These are phyloP conservation scores for Sebastes diaconus DNA, from an alignment of 2,797 vertebrate genomes.

Conservation along the genomic window DNA sequence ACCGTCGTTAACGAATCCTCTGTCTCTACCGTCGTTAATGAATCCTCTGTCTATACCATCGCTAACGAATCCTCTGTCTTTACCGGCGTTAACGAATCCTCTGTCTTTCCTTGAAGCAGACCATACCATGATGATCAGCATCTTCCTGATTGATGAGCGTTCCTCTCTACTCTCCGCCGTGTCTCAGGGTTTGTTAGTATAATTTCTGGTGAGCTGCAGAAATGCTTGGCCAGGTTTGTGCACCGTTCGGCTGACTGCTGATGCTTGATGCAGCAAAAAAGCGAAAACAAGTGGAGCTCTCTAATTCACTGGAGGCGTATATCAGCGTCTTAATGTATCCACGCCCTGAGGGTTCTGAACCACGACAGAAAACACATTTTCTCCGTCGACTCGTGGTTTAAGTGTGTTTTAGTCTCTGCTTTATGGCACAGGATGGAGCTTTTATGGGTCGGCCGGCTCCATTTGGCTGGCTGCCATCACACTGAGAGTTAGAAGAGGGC, in stretches of 20 bases:
- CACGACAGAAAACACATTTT: slow-evolving; percentile 58
- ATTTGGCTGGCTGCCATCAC: slow-evolving; percentile 63
- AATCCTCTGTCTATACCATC: too few species aligned
- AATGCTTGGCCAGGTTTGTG: not conserved
- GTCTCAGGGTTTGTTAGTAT: not conserved
- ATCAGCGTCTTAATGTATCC: slow-evolving; percentile 54
- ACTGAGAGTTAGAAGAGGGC: slow-evolving; percentile 19
- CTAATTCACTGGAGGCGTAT: slow-evolving; percentile 24
- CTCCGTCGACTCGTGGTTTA: slow-evolving; percentile 48
- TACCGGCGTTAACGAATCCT: too few species aligned
- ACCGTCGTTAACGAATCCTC: too few species aligned
- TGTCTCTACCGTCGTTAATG: too few species aligned
- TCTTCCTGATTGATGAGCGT: not conserved
- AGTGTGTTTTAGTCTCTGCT: slow-evolving; percentile 69
- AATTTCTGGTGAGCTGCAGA: not conserved
- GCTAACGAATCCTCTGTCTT: too few species aligned
- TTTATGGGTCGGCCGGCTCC: slow-evolving; percentile 56
- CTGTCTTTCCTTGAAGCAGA: too few species aligned
- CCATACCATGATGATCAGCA: too few species aligned
- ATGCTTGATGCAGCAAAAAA: not conserved
- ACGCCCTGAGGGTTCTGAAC: slow-evolving; percentile 43
- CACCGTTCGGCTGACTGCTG: not conserved
- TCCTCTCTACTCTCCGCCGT: not conserved
- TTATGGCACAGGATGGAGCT: slow-evolving; percentile 62
- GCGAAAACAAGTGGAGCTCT: not conserved